Evolutionary conservation across 2,797 vertebrate species (phyloP).

Genomic region (Simalia tracyae): DNA sequence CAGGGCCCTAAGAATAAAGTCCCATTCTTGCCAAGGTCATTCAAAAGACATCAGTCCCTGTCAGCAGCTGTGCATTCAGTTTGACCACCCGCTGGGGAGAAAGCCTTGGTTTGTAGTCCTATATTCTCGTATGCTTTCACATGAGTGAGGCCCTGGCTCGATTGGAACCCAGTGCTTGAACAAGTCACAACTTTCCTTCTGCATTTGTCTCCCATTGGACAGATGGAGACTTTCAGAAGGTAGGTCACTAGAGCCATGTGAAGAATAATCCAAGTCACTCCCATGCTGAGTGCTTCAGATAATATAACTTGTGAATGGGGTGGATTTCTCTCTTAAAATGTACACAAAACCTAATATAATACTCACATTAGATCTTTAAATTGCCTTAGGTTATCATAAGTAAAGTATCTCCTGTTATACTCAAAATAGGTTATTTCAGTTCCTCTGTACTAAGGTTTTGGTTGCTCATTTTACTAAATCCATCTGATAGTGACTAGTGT

Average conservation of each 20-base stretch:
- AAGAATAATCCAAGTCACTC: background rate
- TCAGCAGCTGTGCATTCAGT: no score
- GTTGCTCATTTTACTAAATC: background rate
- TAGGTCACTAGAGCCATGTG: background rate
- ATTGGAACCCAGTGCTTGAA: no score
- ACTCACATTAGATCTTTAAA: background rate
- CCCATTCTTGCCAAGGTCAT: no score
- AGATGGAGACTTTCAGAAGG: no score
- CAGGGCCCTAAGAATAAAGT: no score
- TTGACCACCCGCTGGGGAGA: no score
- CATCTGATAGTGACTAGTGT: background rate
- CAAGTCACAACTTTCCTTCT: no score
- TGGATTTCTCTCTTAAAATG: background rate
- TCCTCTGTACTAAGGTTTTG: background rate
- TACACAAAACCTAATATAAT: background rate
- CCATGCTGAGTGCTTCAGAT: background rate
- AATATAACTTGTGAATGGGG: background rate
- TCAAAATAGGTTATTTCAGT: background rate
- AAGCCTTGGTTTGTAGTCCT: no score
- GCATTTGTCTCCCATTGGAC: no score
- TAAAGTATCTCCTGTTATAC: background rate
- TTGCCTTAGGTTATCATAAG: background rate
- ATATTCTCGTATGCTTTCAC: no score
- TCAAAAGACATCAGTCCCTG: no score
- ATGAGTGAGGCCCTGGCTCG: no score